Base-by-base conservation (phyloP, 2,888 invertebrate genomes). In the Drosophila hamatofila region DNA sequence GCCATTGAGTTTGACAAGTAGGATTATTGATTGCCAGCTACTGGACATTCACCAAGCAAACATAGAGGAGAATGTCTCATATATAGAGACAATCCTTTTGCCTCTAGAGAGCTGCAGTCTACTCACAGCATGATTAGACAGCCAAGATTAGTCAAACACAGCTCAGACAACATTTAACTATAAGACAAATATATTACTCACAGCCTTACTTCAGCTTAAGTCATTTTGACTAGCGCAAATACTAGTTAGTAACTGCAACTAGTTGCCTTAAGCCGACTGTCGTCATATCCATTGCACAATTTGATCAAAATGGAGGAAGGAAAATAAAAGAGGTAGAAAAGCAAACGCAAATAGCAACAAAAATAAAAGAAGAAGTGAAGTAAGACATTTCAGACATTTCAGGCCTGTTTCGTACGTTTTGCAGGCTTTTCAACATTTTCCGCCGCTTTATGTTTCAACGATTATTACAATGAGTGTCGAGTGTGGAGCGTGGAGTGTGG, bases 401-500 rank as follows among this genome's bases (percentile, higher is more conserved):
- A 61, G 69, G 46, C 60, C 52, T 7, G 60, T 61, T 64, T 64
- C 46, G 51, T 73, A 76, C 57, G 66, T 52, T 70, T 84, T 71
- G 72, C 80, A 73, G 75, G 70, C 80, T 80, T 84, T 84, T 85
- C 74, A 82, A 81, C 79, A 83, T 85, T 84, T 82, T 84, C 74
- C 85, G 73, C 75, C 74, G 72, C 82, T 87, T 84, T 84, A 84
- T 84, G 78, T 84, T 85, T 72, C 88, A 88, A 83, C 84, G 84
- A 76, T 87, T 84, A 80, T 84, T 87, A 84, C 82, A 80, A 82
- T 83, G 66, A 75, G 73, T 61, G 78, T 55, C 46, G 76, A 71
- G 64, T 69, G 81, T 64, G 58, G 70, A 65, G 46, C 60, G 51
- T 64, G 51, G 55, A 42, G 66, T 42, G 80, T 55, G 51, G 77